Percentiles rank a stretch among this genome's conserved stretches.
phyloP scores from a whole-genome alignment of 2,888 invertebrate species.

The Anoplius nigerrimus region DNA sequence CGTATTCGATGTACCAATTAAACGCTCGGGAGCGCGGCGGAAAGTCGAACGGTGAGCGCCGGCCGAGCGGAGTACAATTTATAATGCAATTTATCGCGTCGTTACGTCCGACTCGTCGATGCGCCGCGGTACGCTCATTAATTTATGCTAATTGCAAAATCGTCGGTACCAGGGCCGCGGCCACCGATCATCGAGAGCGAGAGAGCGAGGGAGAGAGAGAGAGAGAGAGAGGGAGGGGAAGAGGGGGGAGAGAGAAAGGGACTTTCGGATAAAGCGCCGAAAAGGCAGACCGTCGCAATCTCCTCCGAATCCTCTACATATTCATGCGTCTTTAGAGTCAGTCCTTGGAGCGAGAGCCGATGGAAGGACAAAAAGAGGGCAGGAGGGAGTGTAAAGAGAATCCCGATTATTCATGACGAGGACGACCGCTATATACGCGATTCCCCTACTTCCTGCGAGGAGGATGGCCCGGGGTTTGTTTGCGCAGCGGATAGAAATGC shows the following conservation, averaged over 20 bases:
- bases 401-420: conserved; percentile 68
- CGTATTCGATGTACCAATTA: no score
- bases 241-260: neutral
- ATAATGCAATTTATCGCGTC: neutral
- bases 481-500: conserved; percentile 40
- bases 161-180: conserved; percentile 30
- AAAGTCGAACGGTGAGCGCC: neutral
- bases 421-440: conserved; percentile 2
- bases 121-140: conserved; percentile 18
- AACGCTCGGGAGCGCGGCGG: neutral
- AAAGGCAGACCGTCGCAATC: conserved; percentile 23
- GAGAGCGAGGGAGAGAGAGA: neutral
- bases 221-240: neutral
- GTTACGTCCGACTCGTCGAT: neutral
- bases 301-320: conserved; percentile 56
- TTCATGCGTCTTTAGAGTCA: conserved; percentile 68
- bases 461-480: conserved; percentile 45
- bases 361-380: conserved; percentile 37
- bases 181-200: conserved; percentile 27
- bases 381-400: conserved; percentile 40
- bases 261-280: conserved; percentile 23
- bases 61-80: neutral
- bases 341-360: conserved; percentile 40
- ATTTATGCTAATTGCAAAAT: conserved; percentile 49
- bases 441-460: neutral